Evolutionary conservation across 2,113 vertebrate genomes (phyloP).

Genomic region (Chaetura pelagica): DNA sequence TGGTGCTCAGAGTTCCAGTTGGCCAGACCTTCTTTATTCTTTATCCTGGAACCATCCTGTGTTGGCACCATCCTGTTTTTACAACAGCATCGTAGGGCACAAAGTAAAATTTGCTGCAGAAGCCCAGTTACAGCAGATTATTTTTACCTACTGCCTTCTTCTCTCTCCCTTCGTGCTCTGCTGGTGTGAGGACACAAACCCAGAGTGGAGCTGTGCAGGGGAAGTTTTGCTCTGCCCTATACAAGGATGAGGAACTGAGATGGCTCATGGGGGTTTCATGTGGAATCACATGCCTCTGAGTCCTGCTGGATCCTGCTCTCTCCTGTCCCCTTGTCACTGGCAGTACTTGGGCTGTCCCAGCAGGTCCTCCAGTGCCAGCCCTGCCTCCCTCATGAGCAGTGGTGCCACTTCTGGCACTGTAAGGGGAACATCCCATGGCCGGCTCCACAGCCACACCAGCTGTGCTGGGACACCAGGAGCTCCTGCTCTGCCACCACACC

Average conservation of each 20-base stretch:
- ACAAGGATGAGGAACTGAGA: neutral
- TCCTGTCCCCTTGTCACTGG: neutral
- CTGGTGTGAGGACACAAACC: neutral
- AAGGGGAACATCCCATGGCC: rapidly evolving
- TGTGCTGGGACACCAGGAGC: rapidly evolving
- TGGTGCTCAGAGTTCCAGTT: neutral
- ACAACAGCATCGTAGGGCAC: neutral
- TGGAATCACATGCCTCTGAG: rapidly evolving
- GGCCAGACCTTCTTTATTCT: neutral
- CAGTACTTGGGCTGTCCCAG: neutral
- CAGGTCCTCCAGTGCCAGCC: neutral
- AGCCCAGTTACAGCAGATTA: neutral
- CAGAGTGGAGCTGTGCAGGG: neutral
- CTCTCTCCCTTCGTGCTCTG: neutral
- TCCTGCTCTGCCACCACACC: neutral
- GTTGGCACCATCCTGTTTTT: neutral
- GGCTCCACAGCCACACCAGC: neutral
- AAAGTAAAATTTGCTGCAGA: neutral
- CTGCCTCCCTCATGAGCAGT: rapidly evolving
- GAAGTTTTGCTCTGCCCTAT: neutral
- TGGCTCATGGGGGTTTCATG: rapidly evolving
- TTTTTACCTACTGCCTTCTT: neutral
- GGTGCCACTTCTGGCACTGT: neutral
- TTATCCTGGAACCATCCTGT: neutral
- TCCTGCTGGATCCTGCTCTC: neutral